phyloP scores from a whole-genome alignment of 64 coral and sea anemone species.

The Dendrophyllia cribrosa region DNA sequence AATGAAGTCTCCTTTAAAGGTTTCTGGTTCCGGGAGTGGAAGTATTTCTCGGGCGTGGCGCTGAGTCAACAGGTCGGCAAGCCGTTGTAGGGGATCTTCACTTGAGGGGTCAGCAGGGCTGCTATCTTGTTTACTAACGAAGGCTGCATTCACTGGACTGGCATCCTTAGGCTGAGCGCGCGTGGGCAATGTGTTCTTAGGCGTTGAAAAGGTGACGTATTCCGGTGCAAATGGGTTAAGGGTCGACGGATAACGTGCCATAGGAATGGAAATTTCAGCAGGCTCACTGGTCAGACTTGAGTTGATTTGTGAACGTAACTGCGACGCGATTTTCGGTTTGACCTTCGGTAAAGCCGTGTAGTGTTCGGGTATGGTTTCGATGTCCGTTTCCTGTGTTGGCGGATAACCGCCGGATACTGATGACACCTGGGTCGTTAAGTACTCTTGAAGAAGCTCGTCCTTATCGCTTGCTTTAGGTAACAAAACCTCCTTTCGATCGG shows the following conservation, averaged over 20 bases:
- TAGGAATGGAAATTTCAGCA: background rate
- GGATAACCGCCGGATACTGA: background rate
- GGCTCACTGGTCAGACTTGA: background rate
- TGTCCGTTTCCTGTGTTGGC: background rate
- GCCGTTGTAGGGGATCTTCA: no score
- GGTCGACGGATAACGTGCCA: constrained; percentile 3
- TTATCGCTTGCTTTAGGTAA: background rate
- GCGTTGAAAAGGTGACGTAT: no score
- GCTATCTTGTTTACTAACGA: no score
- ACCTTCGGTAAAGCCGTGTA: background rate
- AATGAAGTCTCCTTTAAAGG: constrained; percentile 37
- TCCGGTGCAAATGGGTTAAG: constrained; percentile 2
- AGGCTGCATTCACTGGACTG: no score
- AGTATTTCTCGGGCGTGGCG: constrained; percentile 4
- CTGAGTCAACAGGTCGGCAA: constrained; percentile 45
- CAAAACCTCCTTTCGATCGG: background rate
- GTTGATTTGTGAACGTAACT: background rate
- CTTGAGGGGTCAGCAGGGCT: no score
- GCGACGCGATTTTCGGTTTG: background rate
- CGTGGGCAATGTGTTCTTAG: no score
- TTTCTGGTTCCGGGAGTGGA: constrained; percentile 63
- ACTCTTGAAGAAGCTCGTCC: background rate
- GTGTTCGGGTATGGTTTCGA: background rate
- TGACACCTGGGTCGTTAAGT: background rate
- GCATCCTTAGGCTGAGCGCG: no score